Evolutionary conservation across 2,888 invertebrate species (phyloP), one percentile per base, ranked within the genome.

Genomic region (Dasypolia templi): DNA sequence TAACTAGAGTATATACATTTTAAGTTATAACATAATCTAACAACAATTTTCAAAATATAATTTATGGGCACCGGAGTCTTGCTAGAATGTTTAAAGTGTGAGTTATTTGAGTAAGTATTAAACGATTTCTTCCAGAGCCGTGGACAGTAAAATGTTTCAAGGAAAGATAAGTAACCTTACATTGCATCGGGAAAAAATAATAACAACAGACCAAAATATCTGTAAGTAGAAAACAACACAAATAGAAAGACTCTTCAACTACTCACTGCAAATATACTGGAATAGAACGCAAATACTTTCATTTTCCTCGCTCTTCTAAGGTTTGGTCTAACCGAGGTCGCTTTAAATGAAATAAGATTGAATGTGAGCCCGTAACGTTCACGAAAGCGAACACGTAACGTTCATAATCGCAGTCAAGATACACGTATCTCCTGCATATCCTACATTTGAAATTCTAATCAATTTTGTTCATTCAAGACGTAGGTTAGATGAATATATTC

Each of bases 31-130:
- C 53, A 76, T 14, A 59, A 64, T 29, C 61, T 26, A 70, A 35
- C 51, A 72, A 65, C 12, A 39, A 46, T 63, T 39, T 26, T n/a
- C 32, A 51, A 71, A 22, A 49, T 55, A 56, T 53, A 42, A 42
- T 59, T 61, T 68, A 61, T 53, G 68, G 86, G 86, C 86, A 86
- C 86, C 86, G 86, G 86, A 84, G 86, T 75, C 69, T 72, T 56
- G 66, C 12, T 65, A 56, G 26, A 39, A 64, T 61, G 22, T n/a
- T 62, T 32, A 74, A 78, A 66, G 14, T 79, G 74, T 56, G 59
- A 62, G 35, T 61, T 55, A 64, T 76, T 32, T 58, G 53, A 63
- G 46, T 77, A 67, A 73, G 80, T 72, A 83, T 67, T 55, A 66
- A 61, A 22, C 59, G 35, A 75, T 76, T 78, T 76, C 32, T 77